These are phyloP conservation scores for Eupithecia tripunctaria DNA, from an alignment of 2,888 invertebrate genomes.

Conservation along the genomic window DNA sequence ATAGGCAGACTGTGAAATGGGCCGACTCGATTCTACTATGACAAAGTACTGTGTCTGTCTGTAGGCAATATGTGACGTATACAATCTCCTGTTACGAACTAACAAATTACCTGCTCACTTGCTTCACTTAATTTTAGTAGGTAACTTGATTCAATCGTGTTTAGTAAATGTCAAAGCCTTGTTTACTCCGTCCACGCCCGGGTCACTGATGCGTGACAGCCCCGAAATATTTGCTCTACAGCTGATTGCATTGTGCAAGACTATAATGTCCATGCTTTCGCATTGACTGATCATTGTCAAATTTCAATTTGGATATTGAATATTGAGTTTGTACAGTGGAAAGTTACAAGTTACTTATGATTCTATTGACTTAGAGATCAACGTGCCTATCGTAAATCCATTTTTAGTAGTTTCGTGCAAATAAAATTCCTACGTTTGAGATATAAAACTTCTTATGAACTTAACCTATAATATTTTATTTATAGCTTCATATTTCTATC, in stretches of 20 bases:
- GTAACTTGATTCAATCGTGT: neutral
- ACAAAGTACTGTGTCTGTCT: neutral
- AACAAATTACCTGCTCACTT: neutral
- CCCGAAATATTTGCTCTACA: constrained; percentile 57
- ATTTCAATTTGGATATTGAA: constrained; percentile 20
- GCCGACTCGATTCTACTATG: neutral
- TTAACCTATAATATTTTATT: neutral
- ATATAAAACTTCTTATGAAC: neutral
- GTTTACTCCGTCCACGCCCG: constrained; percentile 15
- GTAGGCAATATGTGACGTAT: neutral
- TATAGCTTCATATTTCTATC: neutral
- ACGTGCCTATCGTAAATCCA: neutral
- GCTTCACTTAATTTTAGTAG: neutral
- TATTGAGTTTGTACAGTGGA: constrained; percentile 1
- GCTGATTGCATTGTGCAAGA: constrained; percentile 51
- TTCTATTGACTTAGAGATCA: neutral
- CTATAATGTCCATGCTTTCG: constrained; percentile 46
- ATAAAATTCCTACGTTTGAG: neutral
- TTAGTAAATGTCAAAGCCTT: neutral
- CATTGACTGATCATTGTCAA: constrained; percentile 25
- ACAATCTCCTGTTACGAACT: neutral
- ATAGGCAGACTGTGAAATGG: neutral
- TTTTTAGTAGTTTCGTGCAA: neutral
- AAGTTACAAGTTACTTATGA: neutral
- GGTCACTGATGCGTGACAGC: constrained; percentile 58